Base-by-base conservation (phyloP, 1,140 invertebrate species). In the Aphaenogaster floridana region DNA sequence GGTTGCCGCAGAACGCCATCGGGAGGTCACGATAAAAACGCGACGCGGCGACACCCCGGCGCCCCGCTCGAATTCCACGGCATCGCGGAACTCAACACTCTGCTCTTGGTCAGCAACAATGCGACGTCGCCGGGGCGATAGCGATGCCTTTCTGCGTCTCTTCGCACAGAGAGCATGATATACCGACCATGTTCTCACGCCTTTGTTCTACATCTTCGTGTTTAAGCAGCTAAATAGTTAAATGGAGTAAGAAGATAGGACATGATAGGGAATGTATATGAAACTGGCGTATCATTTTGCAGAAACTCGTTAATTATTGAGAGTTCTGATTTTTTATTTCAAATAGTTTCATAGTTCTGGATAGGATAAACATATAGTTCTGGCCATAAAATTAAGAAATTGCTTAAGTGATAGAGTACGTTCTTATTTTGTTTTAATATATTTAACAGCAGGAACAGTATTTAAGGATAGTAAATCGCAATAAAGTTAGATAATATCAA, bases 11-110 rank as follows among this genome's bases (percentile, higher is more conserved):
- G 59, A 28, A 11, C 59, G 42, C 36, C 42, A 59, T 61, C 61
- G 69, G 57, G 48, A 28, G 36, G 48, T 78, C 57, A 8, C 50
- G 76, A 86, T 76, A 88, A 88, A 88, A 86, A 76, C 61, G 50
- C 54, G 42, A 42, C 34, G 54, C 11, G 34, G 66, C 39, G 71
- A 64, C 68, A 42, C 54, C 39, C 57, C 54, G 76, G 57, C 74
- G 68, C 8, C 68, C 52, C 54, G 28, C 57, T 86, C 64, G 64
- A 68, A 86, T 88, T 79, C 83, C 74, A 63, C 50, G 86, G 36
- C 77, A 64, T 50, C 36, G 66, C 39, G 50, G 86, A 85, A 88
- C 50, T 39, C 57, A 36, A 86, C 57, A 78, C 63, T 4, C 34
- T 36, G 4, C 39, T 54, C 59, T 59, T 54, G 64, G 52, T 57